Conservation (phyloP, 2,113 vertebrate genomes). For the Thermophis baileyi region DNA sequence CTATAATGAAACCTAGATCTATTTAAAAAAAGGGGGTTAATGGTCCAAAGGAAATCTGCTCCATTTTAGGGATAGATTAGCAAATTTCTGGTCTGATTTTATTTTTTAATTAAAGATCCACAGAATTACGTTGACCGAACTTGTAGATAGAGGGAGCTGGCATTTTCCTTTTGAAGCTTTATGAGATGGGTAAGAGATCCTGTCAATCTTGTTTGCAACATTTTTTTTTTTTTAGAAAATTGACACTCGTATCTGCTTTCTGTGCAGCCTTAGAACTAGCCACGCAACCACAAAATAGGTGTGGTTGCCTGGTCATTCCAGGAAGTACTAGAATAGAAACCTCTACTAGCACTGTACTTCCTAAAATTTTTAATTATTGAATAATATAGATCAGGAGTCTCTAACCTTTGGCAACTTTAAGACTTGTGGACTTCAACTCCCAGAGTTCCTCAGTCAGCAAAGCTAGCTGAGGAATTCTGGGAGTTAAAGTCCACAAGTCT, state of each 20-base stretch:
- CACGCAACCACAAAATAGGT: background rate
- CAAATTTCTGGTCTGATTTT: background rate
- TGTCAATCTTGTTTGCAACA: background rate
- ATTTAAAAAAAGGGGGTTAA: background rate
- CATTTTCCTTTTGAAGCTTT: background rate
- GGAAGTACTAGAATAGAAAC: background rate
- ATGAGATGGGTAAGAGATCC: background rate
- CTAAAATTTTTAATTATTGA: background rate
- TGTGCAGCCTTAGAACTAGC: background rate
- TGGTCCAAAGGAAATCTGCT: background rate
- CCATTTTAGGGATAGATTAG: background rate
- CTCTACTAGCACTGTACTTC: background rate
- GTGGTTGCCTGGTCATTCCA: background rate
- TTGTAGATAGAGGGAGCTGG: background rate
- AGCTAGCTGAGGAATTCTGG: too few species aligned
- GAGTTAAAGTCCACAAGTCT: background rate
- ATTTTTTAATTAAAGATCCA: background rate
- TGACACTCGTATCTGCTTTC: background rate
- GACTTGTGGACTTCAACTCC: background rate
- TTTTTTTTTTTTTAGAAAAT: background rate
- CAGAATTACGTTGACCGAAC: background rate
- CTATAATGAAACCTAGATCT: slow-evolving; percentile 20
- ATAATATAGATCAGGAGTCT: background rate
- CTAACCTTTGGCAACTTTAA: background rate
- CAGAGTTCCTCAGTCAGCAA: too few species aligned